phyloP scores from a whole-genome alignment of 1,140 invertebrate genomes.

The Drosophila mauritiana region DNA sequence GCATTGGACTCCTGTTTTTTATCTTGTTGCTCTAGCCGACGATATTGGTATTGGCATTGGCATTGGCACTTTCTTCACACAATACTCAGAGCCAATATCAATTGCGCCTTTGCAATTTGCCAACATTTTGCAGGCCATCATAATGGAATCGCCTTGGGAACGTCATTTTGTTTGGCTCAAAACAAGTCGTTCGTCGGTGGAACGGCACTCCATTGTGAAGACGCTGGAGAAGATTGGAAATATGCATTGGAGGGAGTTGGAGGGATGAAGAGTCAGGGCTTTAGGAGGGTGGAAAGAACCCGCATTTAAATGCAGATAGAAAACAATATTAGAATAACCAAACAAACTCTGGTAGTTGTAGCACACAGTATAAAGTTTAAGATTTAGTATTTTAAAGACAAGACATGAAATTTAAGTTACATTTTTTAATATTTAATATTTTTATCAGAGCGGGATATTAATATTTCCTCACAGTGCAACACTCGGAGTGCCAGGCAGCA shows the following conservation, averaged over 20 bases:
- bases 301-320: slow-evolving; percentile 26
- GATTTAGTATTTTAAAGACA: not conserved
- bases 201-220: slow-evolving; percentile 19
- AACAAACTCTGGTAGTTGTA: not conserved
- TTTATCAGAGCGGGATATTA: not conserved
- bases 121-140: slow-evolving; percentile 66
- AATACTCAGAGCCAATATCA: slow-evolving; percentile 69
- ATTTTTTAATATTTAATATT: no score
- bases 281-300: not conserved
- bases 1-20: slow-evolving; percentile 2
- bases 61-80: slow-evolving; percentile 48
- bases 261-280: not conserved
- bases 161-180: slow-evolving; percentile 76
- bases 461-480: not conserved
- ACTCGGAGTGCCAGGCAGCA: slow-evolving; percentile 42
- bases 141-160: slow-evolving; percentile 81
- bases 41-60: slow-evolving; percentile 34
- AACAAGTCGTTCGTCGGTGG: slow-evolving; percentile 65
- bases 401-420: no score
- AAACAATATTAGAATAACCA: not conserved
- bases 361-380: no score
- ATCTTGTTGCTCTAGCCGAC: slow-evolving; percentile 11
- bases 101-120: slow-evolving; percentile 76
- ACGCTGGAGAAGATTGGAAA: slow-evolving; percentile 29
- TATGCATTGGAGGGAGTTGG: not conserved